Percentiles rank a stretch among this genome's conserved stretches.
These are phyloP conservation scores for Synergus umbraculus DNA, from an alignment of 2,888 invertebrate species.

Conservation along the genomic window DNA sequence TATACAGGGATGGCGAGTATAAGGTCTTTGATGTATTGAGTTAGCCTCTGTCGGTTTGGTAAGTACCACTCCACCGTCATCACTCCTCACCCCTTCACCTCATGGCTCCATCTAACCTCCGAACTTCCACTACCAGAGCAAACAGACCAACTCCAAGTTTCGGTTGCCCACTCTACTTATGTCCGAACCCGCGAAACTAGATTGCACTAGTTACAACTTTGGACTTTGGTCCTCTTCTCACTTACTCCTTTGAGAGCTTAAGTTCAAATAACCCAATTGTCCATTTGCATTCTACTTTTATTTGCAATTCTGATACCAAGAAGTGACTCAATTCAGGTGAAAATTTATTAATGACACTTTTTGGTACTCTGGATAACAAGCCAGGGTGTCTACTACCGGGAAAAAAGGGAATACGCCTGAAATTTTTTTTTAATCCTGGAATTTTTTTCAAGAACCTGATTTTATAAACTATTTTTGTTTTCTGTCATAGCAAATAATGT, in stretches of 20 bases:
- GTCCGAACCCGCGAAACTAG: constrained; percentile 71
- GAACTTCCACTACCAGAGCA: constrained; percentile 57
- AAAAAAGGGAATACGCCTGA: too few relatives aligned
- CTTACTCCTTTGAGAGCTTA: background rate
- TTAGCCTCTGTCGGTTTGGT: constrained; percentile 73
- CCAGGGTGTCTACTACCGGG: too few relatives aligned
- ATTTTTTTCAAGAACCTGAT: too few relatives aligned
- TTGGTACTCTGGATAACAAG: too few relatives aligned
- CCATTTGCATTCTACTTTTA: background rate
- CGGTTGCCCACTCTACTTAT: constrained; percentile 59
- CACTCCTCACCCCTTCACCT: constrained; percentile 62
- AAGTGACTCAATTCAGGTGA: background rate
- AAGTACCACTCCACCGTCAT: constrained; percentile 69
- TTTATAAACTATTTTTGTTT: too few relatives aligned
- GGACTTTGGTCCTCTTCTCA: background rate
- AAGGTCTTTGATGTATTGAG: constrained; percentile 76
- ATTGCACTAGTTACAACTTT: constrained; percentile 51
- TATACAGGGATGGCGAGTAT: constrained; percentile 64
- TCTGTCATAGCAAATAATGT: too few relatives aligned
- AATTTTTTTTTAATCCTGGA: too few relatives aligned
- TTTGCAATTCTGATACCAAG: background rate
- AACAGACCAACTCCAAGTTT: constrained; percentile 54
- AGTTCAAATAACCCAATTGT: background rate
- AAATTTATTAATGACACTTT: too few relatives aligned
- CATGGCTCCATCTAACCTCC: constrained; percentile 48